Evolutionary conservation across 2,113 vertebrate species (phyloP).

Genomic region (Mirza zaza): DNA sequence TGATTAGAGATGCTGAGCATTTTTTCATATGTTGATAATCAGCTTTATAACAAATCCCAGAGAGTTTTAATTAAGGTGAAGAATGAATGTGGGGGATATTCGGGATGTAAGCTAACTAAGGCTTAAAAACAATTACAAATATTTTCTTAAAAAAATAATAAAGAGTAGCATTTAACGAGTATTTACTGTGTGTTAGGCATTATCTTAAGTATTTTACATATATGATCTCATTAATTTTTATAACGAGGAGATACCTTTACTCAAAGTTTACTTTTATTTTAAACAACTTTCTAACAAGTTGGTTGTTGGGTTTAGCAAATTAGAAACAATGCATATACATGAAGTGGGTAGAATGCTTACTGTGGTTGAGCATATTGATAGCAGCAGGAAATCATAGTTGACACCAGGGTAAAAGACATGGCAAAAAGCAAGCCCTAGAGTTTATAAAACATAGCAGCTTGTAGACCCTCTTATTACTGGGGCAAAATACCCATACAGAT

Average conservation of each 20-base stretch:
- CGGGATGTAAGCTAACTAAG: not conserved
- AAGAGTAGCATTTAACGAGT: not conserved
- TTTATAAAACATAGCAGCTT: not conserved
- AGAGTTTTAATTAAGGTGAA: conserved; percentile 14
- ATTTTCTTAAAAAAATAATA: not conserved
- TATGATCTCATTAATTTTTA: not conserved
- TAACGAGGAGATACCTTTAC: not conserved
- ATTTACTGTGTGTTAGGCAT: not conserved
- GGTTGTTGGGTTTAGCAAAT: not conserved
- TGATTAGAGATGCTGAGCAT: too few species aligned
- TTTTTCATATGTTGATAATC: not conserved
- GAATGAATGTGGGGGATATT: not conserved
- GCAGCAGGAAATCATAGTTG: not conserved
- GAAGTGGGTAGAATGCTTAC: not conserved
- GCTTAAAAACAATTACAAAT: not conserved
- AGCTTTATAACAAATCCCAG: not conserved
- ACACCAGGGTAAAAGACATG: not conserved
- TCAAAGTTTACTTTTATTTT: not conserved
- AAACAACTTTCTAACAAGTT: not conserved
- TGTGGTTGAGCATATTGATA: not conserved
- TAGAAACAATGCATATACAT: not conserved
- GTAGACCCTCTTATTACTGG: not conserved
- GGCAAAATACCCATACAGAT: not conserved
- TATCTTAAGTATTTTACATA: not conserved
- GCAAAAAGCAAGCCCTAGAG: not conserved